These are phyloP conservation scores for Hippocampus zosterae DNA, from an alignment of 2,113 vertebrate species.

Conservation along the genomic window DNA sequence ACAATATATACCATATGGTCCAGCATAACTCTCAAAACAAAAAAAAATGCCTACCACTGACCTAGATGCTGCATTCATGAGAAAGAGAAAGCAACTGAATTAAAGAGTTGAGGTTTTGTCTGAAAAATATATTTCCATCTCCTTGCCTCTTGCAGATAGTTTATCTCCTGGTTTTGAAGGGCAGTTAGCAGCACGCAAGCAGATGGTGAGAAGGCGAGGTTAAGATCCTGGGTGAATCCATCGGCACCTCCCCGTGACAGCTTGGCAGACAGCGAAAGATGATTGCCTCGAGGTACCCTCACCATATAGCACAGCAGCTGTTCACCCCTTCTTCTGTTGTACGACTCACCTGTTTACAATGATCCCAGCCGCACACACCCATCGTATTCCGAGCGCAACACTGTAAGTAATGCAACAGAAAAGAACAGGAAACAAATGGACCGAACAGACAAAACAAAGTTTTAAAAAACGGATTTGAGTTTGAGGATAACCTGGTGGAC, in stretches of 20 bases:
- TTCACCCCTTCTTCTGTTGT: constrained; percentile 38
- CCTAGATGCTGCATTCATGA: neutral
- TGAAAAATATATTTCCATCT: neutral
- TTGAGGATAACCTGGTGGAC: constrained; percentile 19
- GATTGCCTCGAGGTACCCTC: constrained; percentile 45
- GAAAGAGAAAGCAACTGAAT: neutral
- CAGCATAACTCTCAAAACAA: neutral
- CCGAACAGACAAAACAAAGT: constrained; percentile 11
- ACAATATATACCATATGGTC: neutral
- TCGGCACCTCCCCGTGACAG: constrained; percentile 51
- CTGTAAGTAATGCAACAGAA: constrained; percentile 3
- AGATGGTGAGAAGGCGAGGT: constrained; percentile 53
- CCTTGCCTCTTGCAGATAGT: constrained; percentile 29
- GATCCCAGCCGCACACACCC: constrained; percentile 27
- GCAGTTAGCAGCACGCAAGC: neutral
- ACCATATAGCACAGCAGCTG: constrained; percentile 40
- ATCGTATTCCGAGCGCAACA: neutral
- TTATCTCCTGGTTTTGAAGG: neutral
- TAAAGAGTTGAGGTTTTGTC: neutral
- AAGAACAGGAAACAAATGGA: neutral
- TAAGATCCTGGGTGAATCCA: constrained; percentile 52
- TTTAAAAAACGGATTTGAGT: constrained; percentile 39
- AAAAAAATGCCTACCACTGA: too few relatives aligned
- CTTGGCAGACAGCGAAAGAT: constrained; percentile 45
- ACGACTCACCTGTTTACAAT: constrained; percentile 49